Base-by-base conservation (phyloP, 1,140 invertebrate species). In the Pogonomyrmex californicus region DNA sequence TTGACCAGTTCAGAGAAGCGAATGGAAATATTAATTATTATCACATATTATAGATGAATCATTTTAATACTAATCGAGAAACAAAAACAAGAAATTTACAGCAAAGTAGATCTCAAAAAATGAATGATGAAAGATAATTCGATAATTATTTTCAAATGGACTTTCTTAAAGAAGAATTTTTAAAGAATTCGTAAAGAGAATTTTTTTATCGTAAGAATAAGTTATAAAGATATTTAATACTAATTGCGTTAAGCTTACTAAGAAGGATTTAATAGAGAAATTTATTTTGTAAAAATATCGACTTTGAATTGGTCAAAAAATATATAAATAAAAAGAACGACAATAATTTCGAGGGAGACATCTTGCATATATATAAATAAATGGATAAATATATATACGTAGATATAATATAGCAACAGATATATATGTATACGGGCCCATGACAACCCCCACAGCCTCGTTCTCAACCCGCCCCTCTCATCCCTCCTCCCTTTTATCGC, bases 361-460 rank as follows among this genome's bases (percentile, higher is more conserved):
- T 75, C 68, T 83, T 54, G 71, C 30, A 81, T 87, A 88, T 56
- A 62, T 78, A 88, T 58, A 87, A 12, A 68, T 78, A 87, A 63
- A 89, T 54, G 49, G 56, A 71, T 81, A 78, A 87, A 86, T 89
- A 87, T 78, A 85, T 76, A 73, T 75, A 81, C 33, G 47, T 83
- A 77, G 60, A 85, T 87, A 58, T 56, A 73, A 87, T n/a, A 47
- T 82, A 71, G 51, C 63, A 87, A 85, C 77, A 83, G 75, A 79
- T 81, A 87, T 82, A 87, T 89, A 71, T 81, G 63, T 89, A 70
- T 89, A 89, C 87, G 75, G 87, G 82, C 66, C 60, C 86, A 86
- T 86, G 65, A 73, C 86, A 88, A 91, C 66, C 68, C 88, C 86
- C 88, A 86, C 87, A 89, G 86, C 75, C 79, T 91, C 86, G 87